A percentile compares a stretch with the other conserved stretches of the same genome.
Evolutionary conservation across 2,888 invertebrate genomes (phyloP).

Genomic region (Aphodius sticticus): DNA sequence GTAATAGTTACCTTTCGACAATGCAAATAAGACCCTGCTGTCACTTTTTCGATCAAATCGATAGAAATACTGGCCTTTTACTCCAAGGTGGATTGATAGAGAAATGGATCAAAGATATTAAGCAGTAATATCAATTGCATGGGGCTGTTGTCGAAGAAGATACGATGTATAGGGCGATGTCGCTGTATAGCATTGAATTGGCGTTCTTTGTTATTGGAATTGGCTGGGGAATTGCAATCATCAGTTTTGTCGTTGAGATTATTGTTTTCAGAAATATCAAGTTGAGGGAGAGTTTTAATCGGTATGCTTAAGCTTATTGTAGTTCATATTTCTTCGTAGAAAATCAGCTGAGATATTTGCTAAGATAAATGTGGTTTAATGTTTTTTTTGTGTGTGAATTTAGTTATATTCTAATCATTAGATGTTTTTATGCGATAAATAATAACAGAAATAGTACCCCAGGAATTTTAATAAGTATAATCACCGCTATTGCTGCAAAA

Average conservation of each 20-base stretch:
- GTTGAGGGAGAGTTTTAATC: no score
- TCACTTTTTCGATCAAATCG: not conserved
- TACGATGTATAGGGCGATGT: not conserved
- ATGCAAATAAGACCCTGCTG: not conserved
- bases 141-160: not conserved
- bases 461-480: slow-evolving; percentile 11
- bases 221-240: not conserved
- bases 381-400: no score
- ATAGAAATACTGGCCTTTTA: not conserved
- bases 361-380: no score
- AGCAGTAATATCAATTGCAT: not conserved
- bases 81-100: not conserved
- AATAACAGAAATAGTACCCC: not conserved
- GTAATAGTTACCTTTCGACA: not conserved
- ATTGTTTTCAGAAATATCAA: not conserved
- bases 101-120: not conserved
- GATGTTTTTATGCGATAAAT: no score
- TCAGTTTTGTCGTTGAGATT: not conserved
- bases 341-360: no score
- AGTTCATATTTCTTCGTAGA: no score
- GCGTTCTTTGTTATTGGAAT: not conserved
- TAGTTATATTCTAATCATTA: no score
- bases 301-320: no score
- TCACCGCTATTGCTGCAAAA: slow-evolving; percentile 1
- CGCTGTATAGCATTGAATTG: not conserved